A percentile compares a stretch with the other conserved stretches of the same genome.
phyloP scores from a whole-genome alignment of 2,113 vertebrate genomes.

The Oceanites oceanicus region DNA sequence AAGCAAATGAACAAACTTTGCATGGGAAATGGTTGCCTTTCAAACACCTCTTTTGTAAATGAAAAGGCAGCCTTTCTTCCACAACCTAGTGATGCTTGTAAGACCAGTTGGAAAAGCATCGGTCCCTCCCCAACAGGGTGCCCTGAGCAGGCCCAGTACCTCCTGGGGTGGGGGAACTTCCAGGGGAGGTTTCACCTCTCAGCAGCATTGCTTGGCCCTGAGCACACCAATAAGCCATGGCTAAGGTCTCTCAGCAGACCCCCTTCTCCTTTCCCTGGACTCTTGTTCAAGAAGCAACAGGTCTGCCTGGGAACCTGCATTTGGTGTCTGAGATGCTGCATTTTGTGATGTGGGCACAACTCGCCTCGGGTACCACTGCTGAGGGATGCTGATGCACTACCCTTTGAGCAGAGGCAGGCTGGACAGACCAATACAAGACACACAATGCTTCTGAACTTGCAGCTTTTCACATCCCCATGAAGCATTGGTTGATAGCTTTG shows the following conservation, averaged over 20 bases:
- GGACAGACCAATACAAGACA: neutral
- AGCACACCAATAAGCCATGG: neutral
- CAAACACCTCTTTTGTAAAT: neutral
- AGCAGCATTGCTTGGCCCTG: neutral
- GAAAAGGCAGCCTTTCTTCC: neutral
- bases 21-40: neutral
- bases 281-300: neutral
- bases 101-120: neutral
- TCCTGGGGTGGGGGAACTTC: neutral
- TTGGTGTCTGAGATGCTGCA: neutral
- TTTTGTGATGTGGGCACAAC: neutral
- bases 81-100: neutral
- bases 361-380: neutral
- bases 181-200: neutral
- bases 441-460: neutral
- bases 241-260: neutral
- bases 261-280: neutral
- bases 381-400: neutral
- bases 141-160: neutral
- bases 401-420: neutral
- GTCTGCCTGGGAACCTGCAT: neutral
- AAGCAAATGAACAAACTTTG: neutral
- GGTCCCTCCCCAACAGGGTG: fast-evolving
- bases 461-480: neutral
- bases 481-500: neutral